phyloP scores from a whole-genome alignment of 1,140 invertebrate genomes.

The Drosophila insularis region DNA sequence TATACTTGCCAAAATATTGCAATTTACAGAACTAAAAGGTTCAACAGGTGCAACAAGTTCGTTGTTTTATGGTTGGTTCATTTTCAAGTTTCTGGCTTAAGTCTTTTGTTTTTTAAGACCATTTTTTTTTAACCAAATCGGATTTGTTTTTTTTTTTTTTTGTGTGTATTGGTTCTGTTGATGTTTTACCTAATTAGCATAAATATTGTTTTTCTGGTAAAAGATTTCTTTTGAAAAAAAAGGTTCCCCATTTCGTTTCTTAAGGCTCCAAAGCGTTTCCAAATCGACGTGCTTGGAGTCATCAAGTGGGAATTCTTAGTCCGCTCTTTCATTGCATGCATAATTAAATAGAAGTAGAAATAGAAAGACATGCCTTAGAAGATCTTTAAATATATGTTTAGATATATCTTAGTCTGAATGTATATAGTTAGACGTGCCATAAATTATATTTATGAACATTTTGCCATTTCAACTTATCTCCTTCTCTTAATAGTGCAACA shows the following conservation, averaged over 20 bases:
- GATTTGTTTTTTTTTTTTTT: not conserved
- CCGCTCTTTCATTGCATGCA: constrained; percentile 62
- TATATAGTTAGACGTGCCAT: constrained; percentile 16
- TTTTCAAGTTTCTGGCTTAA: constrained; percentile 49
- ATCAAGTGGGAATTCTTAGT: constrained; percentile 45
- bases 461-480: not conserved
- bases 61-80: not conserved
- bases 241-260: not conserved
- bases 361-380: constrained; percentile 35
- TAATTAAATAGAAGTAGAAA: constrained; percentile 55
- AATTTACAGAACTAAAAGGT: constrained; percentile 16
- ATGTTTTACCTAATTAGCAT: constrained; percentile 60
- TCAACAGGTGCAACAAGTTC: constrained; percentile 27
- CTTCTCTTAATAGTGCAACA: constrained; percentile 57
- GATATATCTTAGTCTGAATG: not conserved
- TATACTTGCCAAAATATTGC: constrained; percentile 45
- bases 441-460: constrained; percentile 54
- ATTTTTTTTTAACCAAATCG: constrained; percentile 22
- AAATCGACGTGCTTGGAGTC: constrained; percentile 58
- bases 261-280: constrained; percentile 42
- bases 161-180: not conserved
- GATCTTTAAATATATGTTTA: constrained; percentile 56
- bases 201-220: constrained; percentile 56
- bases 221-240: constrained; percentile 50
- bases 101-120: constrained; percentile 46